Percentiles rank a stretch among this genome's conserved stretches.
These are phyloP conservation scores for Chymomyza costata DNA, from an alignment of 1,140 invertebrate genomes.

Conservation along the genomic window DNA sequence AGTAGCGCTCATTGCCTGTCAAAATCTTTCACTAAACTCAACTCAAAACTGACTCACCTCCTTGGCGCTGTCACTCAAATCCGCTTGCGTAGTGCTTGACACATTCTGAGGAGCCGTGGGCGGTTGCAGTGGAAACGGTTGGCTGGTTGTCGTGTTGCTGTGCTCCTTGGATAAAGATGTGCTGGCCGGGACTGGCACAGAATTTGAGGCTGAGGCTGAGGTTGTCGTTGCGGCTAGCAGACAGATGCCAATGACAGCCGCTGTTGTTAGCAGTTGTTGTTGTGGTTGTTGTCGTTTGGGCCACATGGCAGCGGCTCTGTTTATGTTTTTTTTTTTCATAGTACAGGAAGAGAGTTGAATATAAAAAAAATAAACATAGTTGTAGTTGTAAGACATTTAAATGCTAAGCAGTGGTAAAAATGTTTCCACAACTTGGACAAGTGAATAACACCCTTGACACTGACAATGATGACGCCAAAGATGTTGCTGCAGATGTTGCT, in stretches of 20 bases:
- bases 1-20: constrained; percentile 51
- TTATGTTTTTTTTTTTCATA: too few species aligned
- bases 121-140: constrained; percentile 32
- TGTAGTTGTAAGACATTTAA: too few species aligned
- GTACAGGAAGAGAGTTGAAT: too few species aligned
- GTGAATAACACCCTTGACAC: too few species aligned
- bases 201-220: constrained; percentile 10
- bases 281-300: constrained; percentile 34
- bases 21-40: constrained; percentile 49
- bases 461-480: too few species aligned
- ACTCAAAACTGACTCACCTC: constrained; percentile 38
- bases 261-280: constrained; percentile 43
- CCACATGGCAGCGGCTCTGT: constrained; percentile 53
- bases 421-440: too few species aligned
- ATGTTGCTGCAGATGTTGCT: too few species aligned
- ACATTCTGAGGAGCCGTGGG: constrained; percentile 38
- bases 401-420: too few species aligned
- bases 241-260: constrained; percentile 51
- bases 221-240: constrained; percentile 47
- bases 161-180: background rate
- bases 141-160: constrained; percentile 14
- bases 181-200: background rate
- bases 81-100: constrained; percentile 29
- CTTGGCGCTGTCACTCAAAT: constrained; percentile 40
- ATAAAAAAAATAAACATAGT: too few species aligned